Percentiles rank a stretch among this genome's conserved stretches.
phyloP scores from a whole-genome alignment of 2,888 invertebrate species.

The Luperina nickerlii region DNA sequence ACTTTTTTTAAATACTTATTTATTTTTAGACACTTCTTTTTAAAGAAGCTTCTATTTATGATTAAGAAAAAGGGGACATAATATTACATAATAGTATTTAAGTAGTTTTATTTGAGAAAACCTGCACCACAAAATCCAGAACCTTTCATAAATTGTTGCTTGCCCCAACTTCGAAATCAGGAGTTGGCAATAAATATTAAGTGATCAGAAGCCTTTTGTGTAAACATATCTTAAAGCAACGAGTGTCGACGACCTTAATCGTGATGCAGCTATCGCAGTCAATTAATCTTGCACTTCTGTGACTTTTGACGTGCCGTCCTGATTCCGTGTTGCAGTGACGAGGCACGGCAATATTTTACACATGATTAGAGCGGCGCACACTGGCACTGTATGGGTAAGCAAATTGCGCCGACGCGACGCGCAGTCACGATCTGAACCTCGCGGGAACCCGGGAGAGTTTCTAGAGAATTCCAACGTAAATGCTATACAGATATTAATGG shows the following conservation, averaged over 20 bases:
- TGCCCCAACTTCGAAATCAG: not conserved
- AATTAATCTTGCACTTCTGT: conserved; percentile 84
- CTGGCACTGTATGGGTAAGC: conserved; percentile 89
- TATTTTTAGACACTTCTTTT: conserved; percentile 23
- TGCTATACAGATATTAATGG: conserved; percentile 88
- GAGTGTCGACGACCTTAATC: conserved; percentile 77
- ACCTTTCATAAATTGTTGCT: conserved; percentile 12
- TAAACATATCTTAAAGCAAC: conserved; percentile 40
- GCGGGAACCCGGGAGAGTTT: conserved; percentile 88
- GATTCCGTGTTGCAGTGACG: conserved; percentile 85
- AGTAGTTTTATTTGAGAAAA: not conserved
- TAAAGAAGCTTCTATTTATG: not conserved
- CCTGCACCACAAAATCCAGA: not conserved
- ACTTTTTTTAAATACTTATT: conserved; percentile 62
- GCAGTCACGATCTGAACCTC: conserved; percentile 90
- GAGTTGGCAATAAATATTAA: conserved; percentile 17
- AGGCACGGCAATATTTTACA: conserved; percentile 88
- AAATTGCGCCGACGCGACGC: conserved; percentile 89
- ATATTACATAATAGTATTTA: not conserved
- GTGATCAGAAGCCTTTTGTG: conserved; percentile 36
- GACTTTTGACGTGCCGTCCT: conserved; percentile 85
- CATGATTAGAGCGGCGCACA: conserved; percentile 87
- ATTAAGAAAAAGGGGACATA: not conserved
- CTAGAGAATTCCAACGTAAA: conserved; percentile 89
- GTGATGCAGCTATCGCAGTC: conserved; percentile 81